Percentiles rank a stretch among this genome's conserved stretches.
Evolutionary conservation across 2,113 vertebrate species (phyloP).

Genomic region (Oenanthe oenanthe): DNA sequence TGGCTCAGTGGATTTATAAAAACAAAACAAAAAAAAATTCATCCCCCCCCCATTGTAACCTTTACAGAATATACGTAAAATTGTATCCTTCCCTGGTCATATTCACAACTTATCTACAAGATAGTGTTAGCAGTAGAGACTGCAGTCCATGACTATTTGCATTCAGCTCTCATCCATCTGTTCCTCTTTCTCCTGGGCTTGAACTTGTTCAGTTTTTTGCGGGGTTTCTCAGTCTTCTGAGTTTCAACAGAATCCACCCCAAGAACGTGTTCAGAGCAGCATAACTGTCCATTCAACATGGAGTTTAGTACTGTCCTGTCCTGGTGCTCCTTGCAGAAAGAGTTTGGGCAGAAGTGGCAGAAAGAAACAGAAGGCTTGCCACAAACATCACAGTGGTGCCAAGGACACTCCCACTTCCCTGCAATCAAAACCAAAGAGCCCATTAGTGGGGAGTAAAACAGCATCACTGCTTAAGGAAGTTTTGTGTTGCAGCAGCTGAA

Average conservation of each 20-base stretch:
- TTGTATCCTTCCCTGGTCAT: constrained; percentile 66
- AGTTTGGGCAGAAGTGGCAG: constrained; percentile 97
- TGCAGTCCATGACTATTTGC: constrained; percentile 72
- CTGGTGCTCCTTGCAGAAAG: constrained; percentile 94
- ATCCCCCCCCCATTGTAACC: constrained; percentile 60
- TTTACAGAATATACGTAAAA: constrained; percentile 64
- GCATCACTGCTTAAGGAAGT: neutral
- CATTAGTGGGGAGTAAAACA: neutral
- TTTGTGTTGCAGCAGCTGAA: neutral
- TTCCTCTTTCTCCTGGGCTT: constrained; percentile 72
- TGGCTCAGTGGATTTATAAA: constrained; percentile 80
- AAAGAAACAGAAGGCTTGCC: constrained; percentile 91
- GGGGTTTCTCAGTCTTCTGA: constrained; percentile 56
- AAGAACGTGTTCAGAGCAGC: constrained; percentile 88
- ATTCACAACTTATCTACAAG: constrained; percentile 79
- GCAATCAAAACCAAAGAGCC: neutral
- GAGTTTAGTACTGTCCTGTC: constrained; percentile 82
- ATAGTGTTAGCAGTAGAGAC: constrained; percentile 67
- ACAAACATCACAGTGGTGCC: constrained; percentile 98
- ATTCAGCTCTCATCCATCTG: constrained; percentile 76
- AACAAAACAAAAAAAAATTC: constrained; percentile 29
- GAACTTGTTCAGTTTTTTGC: constrained; percentile 52
- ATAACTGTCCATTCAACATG: constrained; percentile 78
- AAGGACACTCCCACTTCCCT: constrained; percentile 99
- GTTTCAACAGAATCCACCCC: constrained; percentile 72